These are phyloP conservation scores for Dendrocopos noguchii DNA, from an alignment of 2,113 vertebrate species.

Conservation along the genomic window DNA sequence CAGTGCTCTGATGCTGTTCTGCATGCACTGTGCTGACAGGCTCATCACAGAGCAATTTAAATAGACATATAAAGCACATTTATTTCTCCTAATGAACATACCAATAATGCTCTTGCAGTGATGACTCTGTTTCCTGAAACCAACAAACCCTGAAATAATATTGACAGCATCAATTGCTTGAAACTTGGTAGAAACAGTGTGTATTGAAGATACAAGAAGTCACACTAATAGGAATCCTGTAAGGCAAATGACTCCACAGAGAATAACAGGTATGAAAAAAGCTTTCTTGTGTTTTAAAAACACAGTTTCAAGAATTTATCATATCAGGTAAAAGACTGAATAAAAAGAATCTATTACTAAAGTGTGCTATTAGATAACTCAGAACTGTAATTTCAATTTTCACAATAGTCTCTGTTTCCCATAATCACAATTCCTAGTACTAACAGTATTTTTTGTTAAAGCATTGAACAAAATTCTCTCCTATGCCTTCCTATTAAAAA, in stretches of 20 bases:
- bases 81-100: conserved; percentile 52
- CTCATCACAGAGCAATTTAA: conserved; percentile 25
- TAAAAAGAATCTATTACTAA: not conserved
- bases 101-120: not conserved
- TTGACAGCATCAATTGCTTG: conserved; percentile 33
- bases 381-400: not conserved
- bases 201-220: conserved; percentile 2
- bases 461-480: not conserved
- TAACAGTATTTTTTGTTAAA: not conserved
- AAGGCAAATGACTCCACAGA: conserved; percentile 32
- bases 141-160: conserved; percentile 56
- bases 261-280: conserved; percentile 19
- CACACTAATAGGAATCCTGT: conserved; percentile 53
- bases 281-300: not conserved
- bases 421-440: not conserved
- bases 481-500: not conserved
- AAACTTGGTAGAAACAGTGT: conserved; percentile 37
- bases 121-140: conserved; percentile 54
- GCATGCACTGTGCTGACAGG: not conserved
- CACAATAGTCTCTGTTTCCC: not conserved
- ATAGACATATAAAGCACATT: conserved; percentile 10
- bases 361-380: not conserved
- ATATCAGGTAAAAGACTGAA: not conserved
- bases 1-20: not conserved
- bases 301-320: not conserved